These are phyloP conservation scores for Rotaria macrura DNA, from an alignment of 2,888 invertebrate genomes.

Conservation along the genomic window DNA sequence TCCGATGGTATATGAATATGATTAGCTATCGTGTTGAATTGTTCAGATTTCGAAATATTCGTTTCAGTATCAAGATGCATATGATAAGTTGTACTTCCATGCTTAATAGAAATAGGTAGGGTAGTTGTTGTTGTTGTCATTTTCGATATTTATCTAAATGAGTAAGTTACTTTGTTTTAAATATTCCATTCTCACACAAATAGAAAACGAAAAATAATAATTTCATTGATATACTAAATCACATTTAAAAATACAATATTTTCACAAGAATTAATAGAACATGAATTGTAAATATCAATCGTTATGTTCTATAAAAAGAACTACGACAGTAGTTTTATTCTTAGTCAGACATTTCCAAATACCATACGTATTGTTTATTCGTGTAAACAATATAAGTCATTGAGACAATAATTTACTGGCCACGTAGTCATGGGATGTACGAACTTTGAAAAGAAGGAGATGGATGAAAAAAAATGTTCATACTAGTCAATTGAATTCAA, in stretches of 20 bases:
- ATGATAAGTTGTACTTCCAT: neutral
- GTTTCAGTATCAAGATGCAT: neutral
- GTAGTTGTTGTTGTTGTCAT: neutral
- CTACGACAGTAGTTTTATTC: neutral
- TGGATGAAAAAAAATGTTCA: no score
- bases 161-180: neutral
- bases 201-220: no score
- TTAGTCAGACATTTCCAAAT: neutral
- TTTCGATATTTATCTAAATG: neutral
- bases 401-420: neutral
- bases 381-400: neutral
- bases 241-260: neutral
- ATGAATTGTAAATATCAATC: neutral
- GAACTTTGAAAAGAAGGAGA: no score
- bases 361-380: neutral
- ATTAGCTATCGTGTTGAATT: conserved; percentile 38
- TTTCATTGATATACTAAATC: neutral
- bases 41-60: conserved; percentile 29
- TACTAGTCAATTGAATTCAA: no score
- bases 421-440: neutral
- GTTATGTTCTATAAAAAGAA: neutral
- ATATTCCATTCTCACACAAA: no score
- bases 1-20: conserved; percentile 39
- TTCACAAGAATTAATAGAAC: neutral
- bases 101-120: neutral